A percentile compares a stretch with the other conserved stretches of the same genome.
Evolutionary conservation across 2,888 invertebrate genomes (phyloP).

Genomic region (Eristalis tenax): DNA sequence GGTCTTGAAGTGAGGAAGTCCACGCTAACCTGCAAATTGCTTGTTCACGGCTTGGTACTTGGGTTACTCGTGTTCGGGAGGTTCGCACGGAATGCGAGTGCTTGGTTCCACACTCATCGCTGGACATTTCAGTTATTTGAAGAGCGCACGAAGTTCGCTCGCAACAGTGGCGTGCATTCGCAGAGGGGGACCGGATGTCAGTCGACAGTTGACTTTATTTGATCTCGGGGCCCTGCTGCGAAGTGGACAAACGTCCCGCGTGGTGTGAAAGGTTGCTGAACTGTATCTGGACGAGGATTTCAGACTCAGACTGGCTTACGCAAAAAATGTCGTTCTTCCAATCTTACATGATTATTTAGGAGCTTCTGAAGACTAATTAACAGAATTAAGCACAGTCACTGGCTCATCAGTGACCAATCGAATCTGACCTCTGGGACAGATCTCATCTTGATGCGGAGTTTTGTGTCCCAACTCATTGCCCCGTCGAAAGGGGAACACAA

Average conservation of each 20-base stretch:
- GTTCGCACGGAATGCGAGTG: background rate
- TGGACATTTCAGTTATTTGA: background rate
- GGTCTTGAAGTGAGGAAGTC: background rate
- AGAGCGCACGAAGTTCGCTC: background rate
- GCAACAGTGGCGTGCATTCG: background rate
- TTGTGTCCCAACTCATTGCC: too few relatives aligned
- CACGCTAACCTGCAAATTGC: background rate
- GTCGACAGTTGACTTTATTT: background rate
- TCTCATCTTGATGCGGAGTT: too few relatives aligned
- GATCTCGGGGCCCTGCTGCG: background rate
- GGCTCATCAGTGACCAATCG: too few relatives aligned
- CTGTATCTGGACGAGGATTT: too few relatives aligned
- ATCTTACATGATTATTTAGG: too few relatives aligned
- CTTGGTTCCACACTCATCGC: background rate
- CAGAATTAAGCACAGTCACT: too few relatives aligned
- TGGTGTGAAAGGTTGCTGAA: background rate
- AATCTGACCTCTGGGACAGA: too few relatives aligned
- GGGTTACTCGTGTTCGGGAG: background rate
- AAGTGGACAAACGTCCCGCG: background rate
- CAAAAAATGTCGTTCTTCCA: too few relatives aligned
- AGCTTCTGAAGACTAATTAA: too few relatives aligned
- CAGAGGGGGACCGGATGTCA: background rate
- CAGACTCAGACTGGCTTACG: too few relatives aligned
- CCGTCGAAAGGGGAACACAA: too few relatives aligned
- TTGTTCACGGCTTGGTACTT: background rate